These are phyloP conservation scores for Xylocopa sonorina DNA, from an alignment of 1,140 invertebrate species.

Conservation along the genomic window DNA sequence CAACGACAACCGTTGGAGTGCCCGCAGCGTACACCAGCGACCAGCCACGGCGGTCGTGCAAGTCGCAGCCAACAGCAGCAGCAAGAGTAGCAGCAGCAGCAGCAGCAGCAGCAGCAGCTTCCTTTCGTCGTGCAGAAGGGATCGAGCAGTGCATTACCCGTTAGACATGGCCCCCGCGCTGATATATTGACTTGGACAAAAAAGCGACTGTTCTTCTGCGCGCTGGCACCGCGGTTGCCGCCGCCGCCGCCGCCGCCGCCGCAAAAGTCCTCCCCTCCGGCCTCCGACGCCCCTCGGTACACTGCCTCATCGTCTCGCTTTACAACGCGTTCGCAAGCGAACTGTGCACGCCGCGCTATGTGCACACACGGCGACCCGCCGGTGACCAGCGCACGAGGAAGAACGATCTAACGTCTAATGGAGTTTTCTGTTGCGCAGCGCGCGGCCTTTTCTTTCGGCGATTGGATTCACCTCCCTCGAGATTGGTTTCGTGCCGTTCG, in stretches of 20 bases:
- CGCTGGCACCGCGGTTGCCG: constrained; percentile 66
- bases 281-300: neutral
- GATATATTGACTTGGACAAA: constrained; percentile 80
- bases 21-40: constrained; percentile 53
- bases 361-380: constrained; percentile 19
- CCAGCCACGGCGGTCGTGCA: constrained; percentile 9
- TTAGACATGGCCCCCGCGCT: constrained; percentile 79
- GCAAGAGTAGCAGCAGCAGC: constrained; percentile 52
- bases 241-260: constrained; percentile 51
- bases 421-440: constrained; percentile 52
- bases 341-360: neutral
- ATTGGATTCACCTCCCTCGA: constrained; percentile 51
- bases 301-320: constrained; percentile 27
- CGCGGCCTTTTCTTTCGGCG: constrained; percentile 33
- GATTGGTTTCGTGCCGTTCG: constrained; percentile 34
- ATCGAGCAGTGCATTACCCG: constrained; percentile 78
- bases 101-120: constrained; percentile 57
- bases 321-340: constrained; percentile 40
- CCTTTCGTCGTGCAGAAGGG: constrained; percentile 62
- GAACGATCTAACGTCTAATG: constrained; percentile 61
- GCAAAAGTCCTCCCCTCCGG: constrained; percentile 48
- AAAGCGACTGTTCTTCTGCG: constrained; percentile 77
- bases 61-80: constrained; percentile 30
- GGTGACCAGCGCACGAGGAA: constrained; percentile 8
- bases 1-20: constrained; percentile 60